Conservation (phyloP, 1,140 invertebrate genomes). For the Zaprionus africanus region DNA sequence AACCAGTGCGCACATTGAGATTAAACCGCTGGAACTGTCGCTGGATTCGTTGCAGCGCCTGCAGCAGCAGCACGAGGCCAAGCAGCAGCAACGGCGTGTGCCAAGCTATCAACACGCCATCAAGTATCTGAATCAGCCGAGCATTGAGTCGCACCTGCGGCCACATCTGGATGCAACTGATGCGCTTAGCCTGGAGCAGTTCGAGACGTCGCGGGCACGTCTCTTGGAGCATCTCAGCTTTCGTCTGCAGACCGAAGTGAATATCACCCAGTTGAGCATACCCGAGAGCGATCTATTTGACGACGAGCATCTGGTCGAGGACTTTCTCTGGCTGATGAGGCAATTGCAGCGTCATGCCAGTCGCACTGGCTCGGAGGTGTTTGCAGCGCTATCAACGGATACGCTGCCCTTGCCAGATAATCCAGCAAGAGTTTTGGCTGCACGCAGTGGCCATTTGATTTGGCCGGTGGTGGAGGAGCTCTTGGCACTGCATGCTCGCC, state of each 20-base stretch:
- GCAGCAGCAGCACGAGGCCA: conserved; percentile 39
- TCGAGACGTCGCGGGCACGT: conserved; percentile 22
- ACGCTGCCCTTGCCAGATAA: conserved; percentile 57
- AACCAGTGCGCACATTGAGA: background rate
- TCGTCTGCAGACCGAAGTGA: conserved; percentile 67
- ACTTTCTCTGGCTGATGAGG: conserved; percentile 62
- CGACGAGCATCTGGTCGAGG: conserved; percentile 68
- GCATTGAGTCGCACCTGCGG: conserved; percentile 42
- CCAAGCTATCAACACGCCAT: conserved; percentile 56
- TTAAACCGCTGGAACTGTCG: conserved; percentile 36
- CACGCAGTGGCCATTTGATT: conserved; percentile 62
- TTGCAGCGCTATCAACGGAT: conserved; percentile 35
- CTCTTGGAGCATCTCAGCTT: conserved; percentile 61
- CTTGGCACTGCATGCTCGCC: conserved; percentile 35
- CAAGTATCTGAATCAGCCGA: conserved; percentile 51
- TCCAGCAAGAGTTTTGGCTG: conserved; percentile 67
- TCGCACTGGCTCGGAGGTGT: conserved; percentile 10
- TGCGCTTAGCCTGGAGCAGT: conserved; percentile 23
- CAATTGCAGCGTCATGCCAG: conserved; percentile 35
- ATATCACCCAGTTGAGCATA: conserved; percentile 76
- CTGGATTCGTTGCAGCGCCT: conserved; percentile 25
- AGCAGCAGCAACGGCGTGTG: conserved; percentile 5
- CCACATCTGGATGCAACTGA: conserved; percentile 27
- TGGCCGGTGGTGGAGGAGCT: conserved; percentile 64
- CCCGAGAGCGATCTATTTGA: conserved; percentile 77